Evolutionary conservation across 2,888 invertebrate species (phyloP).

Genomic region (Eremobia ochroleuca): DNA sequence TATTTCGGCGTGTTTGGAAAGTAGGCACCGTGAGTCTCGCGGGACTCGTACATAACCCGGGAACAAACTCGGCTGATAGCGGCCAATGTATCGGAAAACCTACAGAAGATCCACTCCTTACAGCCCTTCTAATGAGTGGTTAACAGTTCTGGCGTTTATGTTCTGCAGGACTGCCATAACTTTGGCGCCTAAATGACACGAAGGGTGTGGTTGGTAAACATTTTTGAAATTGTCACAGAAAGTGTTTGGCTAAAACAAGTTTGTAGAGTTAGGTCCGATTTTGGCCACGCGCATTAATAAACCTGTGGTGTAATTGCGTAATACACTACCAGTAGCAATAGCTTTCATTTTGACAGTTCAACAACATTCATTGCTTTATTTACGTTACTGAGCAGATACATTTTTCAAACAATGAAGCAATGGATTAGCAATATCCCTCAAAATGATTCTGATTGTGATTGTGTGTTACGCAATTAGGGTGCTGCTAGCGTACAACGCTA

Average conservation of each 20-base stretch:
- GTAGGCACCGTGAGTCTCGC: conserved; percentile 19
- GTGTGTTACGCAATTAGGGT: too few relatives aligned
- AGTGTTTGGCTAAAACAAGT: not conserved
- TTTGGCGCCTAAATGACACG: not conserved
- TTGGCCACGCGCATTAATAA: not conserved
- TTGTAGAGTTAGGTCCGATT: not conserved
- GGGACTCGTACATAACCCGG: conserved; percentile 39
- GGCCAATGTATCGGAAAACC: not conserved
- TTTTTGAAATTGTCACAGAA: not conserved
- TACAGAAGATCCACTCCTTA: conserved; percentile 11
- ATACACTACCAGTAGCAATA: too few relatives aligned
- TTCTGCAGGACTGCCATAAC: not conserved
- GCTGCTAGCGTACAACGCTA: too few relatives aligned
- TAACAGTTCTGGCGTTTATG: not conserved
- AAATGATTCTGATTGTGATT: too few relatives aligned
- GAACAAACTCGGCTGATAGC: conserved; percentile 18
- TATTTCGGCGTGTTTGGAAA: conserved; percentile 2
- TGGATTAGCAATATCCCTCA: too few relatives aligned
- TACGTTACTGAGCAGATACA: too few relatives aligned
- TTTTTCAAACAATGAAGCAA: too few relatives aligned
- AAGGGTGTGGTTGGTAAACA: not conserved
- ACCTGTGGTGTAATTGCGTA: too few relatives aligned
- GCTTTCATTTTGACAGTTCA: too few relatives aligned
- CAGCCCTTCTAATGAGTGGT: not conserved
- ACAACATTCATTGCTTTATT: too few relatives aligned